Evolutionary conservation across 1,140 invertebrate genomes (phyloP).

Genomic region (Leptopilina clavipes): DNA sequence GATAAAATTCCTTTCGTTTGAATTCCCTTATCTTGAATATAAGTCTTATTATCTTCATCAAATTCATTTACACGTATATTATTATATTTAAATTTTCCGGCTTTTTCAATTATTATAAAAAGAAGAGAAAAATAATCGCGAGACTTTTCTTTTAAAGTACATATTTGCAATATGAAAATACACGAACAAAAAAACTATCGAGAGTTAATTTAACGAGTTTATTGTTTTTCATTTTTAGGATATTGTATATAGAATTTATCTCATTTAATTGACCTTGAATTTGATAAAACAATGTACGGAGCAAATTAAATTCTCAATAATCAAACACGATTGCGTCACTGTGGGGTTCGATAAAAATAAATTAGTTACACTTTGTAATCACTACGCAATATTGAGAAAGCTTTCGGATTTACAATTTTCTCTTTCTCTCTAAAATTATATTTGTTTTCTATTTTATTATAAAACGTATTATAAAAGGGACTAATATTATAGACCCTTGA

Average conservation of each 20-base stretch:
- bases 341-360: constrained; percentile 8
- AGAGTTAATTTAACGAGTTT: neutral
- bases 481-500: neutral
- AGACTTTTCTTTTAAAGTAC: no score
- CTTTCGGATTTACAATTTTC: neutral
- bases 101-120: no score
- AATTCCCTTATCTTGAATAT: no score
- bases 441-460: neutral
- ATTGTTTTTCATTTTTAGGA: constrained; percentile 24
- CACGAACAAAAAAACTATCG: no score
- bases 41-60: no score
- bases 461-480: neutral
- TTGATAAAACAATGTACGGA: constrained; percentile 13
- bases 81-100: no score
- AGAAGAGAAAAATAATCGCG: neutral
- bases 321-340: constrained; percentile 17
- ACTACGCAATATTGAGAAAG: constrained; percentile 20
- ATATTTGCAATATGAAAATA: no score
- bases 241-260: neutral
- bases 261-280: constrained; percentile 32
- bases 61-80: no score
- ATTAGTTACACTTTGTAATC: constrained; percentile 32
- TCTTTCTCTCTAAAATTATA: neutral
- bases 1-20: no score
- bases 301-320: constrained; percentile 22